phyloP scores from a whole-genome alignment of 2,113 vertebrate genomes.

The Vanacampus margaritifer region DNA sequence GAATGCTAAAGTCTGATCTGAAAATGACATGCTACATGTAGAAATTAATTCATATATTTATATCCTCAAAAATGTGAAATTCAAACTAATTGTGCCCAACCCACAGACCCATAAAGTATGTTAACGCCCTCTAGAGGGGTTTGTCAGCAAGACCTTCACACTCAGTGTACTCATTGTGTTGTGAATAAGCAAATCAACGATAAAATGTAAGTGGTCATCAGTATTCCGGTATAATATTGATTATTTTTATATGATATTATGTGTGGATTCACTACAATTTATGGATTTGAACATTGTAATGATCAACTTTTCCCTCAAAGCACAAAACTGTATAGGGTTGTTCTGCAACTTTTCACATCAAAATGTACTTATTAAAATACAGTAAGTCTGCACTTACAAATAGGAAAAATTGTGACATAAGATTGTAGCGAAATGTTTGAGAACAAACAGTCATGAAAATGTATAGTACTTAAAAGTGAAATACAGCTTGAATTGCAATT shows the following conservation, averaged over 20 bases:
- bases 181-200: background rate
- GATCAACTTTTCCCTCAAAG: background rate
- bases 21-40: background rate
- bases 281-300: background rate
- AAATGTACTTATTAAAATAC: background rate
- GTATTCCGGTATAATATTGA: background rate
- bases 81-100: constrained; percentile 23
- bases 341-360: background rate
- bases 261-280: background rate
- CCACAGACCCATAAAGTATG: constrained; percentile 55
- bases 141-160: constrained; percentile 40
- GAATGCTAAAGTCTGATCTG: background rate
- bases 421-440: background rate
- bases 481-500: background rate
- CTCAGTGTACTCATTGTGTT: constrained; percentile 4
- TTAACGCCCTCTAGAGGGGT: constrained; percentile 77
- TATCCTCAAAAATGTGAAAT: background rate
- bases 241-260: background rate
- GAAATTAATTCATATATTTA: constrained; percentile 11
- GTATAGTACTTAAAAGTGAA: background rate
- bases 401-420: background rate
- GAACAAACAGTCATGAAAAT: background rate
- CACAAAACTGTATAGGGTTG: background rate
- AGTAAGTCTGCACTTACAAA: background rate
- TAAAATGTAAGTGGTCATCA: background rate